These are phyloP conservation scores for Papilio polyxenes DNA, from an alignment of 1,140 invertebrate species.

Conservation along the genomic window DNA sequence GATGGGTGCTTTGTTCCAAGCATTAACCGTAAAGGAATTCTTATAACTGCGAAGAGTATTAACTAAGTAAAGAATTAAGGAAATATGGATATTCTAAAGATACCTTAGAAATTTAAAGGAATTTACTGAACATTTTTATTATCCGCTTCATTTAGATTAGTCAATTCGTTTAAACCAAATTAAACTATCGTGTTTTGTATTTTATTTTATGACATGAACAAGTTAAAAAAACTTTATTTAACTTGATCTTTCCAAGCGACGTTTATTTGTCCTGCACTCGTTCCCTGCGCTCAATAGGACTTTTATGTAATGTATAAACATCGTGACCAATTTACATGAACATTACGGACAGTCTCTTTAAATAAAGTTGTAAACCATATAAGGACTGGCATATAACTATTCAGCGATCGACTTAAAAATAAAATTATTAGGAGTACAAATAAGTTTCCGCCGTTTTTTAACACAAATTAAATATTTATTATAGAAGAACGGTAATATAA, in stretches of 20 bases:
- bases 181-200: not conserved
- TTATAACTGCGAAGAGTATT: not conserved
- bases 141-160: not conserved
- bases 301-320: constrained; percentile 10
- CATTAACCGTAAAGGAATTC: not conserved
- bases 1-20: not conserved
- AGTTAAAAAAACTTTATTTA: too few relatives aligned
- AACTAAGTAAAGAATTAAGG: not conserved
- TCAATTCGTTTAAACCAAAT: not conserved
- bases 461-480: too few relatives aligned
- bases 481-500: too few relatives aligned
- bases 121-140: not conserved
- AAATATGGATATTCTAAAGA: constrained; percentile 13
- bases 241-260: not conserved
- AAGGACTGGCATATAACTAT: too few relatives aligned
- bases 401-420: too few relatives aligned
- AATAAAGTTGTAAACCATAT: not conserved
- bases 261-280: constrained; percentile 4
- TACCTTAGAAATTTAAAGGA: not conserved
- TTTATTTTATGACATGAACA: too few relatives aligned
- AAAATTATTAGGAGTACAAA: too few relatives aligned
- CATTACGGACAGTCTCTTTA: not conserved
- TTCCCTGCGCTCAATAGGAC: not conserved
- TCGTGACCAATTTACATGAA: not conserved
- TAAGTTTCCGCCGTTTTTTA: too few relatives aligned